Base-by-base conservation (phyloP, 2,797 vertebrate genomes). In the Acrossocheilus fasciatus region DNA sequence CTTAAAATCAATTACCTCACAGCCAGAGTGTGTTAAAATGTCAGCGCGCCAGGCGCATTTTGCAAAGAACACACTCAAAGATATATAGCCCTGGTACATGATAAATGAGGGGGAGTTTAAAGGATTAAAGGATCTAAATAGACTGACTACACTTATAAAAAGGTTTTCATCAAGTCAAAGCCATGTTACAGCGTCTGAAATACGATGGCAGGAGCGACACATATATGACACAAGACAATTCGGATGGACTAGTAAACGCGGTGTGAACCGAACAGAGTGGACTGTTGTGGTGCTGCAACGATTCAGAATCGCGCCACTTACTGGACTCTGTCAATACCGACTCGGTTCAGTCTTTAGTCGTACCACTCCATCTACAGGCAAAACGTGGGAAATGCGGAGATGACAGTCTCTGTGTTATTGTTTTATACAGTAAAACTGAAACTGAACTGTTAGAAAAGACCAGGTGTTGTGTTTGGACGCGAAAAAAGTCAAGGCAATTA, bases 401-500 rank as follows among this genome's bases (percentile, higher is more conserved):
- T 0, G 9, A 45, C 39, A 8, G 7, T 30, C 8, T 1, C 8
- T 1, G 39, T 0, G 23, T 30, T 30, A 3, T 36, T 20, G n/a
- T 64, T 64, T 14, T 4, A 30, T 30, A 14, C n/a, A 30, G 14
- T 20, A 18, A 43, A 62, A 41, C 1, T 20, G n/a, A 57, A 62
- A 41, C 1, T 14, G n/a, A 45, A 26, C 17, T 20, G 23, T 5
- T 62, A 62, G 30, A 30, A 54, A 52, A 23, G 5, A 34, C 17
- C 30, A 30, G 30, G 4, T 20, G 36, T 15, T 57, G 17, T 18
- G 70, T 72, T 59, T 54, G 2, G 12, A 5, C 14, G 4, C 1
- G 23, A 26, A 41, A 26, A 20, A 69, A 69, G 8, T 12, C 73
- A 50, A 81, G 81, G 14, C 39, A 91, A 79, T 86, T 79, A 91